Percentiles rank a stretch among this genome's conserved stretches.
Conservation (phyloP, 2,888 invertebrate genomes). For the Serrognathus titanus region DNA sequence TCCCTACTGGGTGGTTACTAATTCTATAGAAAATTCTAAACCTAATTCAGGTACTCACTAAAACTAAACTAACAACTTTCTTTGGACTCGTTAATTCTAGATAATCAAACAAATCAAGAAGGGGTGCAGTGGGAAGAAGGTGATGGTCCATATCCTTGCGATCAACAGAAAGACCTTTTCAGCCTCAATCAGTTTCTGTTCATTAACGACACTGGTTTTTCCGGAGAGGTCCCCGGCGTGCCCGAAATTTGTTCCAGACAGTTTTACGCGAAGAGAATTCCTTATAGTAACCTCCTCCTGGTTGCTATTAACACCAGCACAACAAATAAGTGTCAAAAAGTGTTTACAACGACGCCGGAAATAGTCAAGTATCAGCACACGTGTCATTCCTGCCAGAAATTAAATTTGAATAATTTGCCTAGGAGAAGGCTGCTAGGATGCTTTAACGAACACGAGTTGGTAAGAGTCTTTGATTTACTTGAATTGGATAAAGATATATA, state of each 20-base stretch:
- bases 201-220: conserved; percentile 42
- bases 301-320: conserved; percentile 64
- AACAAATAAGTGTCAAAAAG: conserved; percentile 48
- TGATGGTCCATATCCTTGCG: conserved; percentile 59
- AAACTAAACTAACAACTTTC: too few species aligned
- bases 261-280: conserved; percentile 70
- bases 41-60: not conserved
- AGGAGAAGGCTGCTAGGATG: conserved; percentile 70
- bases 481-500: not conserved
- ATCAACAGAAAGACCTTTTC: conserved; percentile 68
- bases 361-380: conserved; percentile 50
- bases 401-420: conserved; percentile 64
- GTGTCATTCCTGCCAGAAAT: conserved; percentile 71
- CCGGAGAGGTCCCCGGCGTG: conserved; percentile 45
- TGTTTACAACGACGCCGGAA: conserved; percentile 52
- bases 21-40: not conserved
- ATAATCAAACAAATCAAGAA: conserved; percentile 38
- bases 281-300: conserved; percentile 73
- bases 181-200: conserved; percentile 59
- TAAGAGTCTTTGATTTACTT: not conserved
- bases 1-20: conserved; percentile 25
- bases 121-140: conserved; percentile 28
- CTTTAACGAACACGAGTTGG: conserved; percentile 62
- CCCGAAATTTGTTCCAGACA: conserved; percentile 48
- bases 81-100: conserved; percentile 21